Evolutionary conservation across 2,888 invertebrate species (phyloP).

Genomic region (Andrena flavipes): DNA sequence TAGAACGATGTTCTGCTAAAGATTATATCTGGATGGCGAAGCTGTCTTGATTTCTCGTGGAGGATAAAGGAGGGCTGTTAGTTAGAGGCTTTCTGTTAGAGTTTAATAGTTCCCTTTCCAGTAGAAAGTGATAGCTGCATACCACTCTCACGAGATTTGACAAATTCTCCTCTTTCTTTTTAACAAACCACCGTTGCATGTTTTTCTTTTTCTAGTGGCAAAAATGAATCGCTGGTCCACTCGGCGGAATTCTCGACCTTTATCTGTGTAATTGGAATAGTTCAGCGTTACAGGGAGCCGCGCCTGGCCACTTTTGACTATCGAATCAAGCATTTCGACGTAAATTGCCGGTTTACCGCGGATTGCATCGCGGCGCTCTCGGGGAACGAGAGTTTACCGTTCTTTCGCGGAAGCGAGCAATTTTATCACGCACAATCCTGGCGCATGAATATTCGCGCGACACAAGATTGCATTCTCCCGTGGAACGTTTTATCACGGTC

Average conservation of each 20-base stretch:
- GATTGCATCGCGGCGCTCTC: neutral
- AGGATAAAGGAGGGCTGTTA: no score
- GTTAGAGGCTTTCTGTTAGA: no score
- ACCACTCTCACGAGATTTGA: neutral
- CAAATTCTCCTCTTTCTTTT: neutral
- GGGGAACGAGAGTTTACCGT: neutral
- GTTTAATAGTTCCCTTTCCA: no score
- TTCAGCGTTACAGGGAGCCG: neutral
- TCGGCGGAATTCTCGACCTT: neutral
- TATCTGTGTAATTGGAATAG: constrained; percentile 21
- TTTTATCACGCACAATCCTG: constrained; percentile 17
- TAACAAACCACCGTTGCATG: neutral
- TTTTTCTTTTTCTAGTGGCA: neutral
- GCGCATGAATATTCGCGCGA: constrained; percentile 19
- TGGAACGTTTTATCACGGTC: neutral
- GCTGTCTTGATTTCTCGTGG: no score
- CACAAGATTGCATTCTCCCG: neutral
- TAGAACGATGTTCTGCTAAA: neutral
- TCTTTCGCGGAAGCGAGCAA: neutral
- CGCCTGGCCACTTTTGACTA: constrained; percentile 1
- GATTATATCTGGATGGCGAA: no score
- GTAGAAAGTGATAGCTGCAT: no score
- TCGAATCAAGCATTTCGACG: constrained; percentile 17
- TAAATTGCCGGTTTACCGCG: neutral
- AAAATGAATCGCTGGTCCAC: neutral